Evolutionary conservation across 2,888 invertebrate species (phyloP).

Genomic region (Boloria euphrosyne): DNA sequence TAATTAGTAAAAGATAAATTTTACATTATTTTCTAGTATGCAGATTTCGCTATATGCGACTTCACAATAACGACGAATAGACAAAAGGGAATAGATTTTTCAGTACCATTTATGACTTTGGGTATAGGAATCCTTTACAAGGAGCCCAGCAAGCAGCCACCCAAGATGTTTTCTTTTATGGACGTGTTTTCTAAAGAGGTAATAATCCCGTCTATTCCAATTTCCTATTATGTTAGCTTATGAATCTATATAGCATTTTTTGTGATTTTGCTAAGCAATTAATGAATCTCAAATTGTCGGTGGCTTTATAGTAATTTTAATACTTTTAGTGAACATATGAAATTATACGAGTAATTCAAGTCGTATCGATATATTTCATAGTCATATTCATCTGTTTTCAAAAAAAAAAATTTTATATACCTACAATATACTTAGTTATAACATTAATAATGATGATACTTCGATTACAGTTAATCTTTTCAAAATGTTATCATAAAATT

Average conservation of each 20-base stretch:
- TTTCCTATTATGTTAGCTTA: not conserved
- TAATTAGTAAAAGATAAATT: not conserved
- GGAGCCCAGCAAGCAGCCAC: slow-evolving; percentile 92
- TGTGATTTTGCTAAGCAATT: too few relatives aligned
- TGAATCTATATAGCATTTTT: too few relatives aligned
- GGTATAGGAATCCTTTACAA: slow-evolving; percentile 94
- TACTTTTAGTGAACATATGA: too few relatives aligned
- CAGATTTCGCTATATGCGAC: slow-evolving; percentile 95
- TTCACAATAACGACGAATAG: slow-evolving; percentile 93
- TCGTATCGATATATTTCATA: too few relatives aligned
- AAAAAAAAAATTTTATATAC: too few relatives aligned
- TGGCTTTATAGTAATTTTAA: too few relatives aligned
- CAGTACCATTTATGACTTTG: slow-evolving; percentile 96
- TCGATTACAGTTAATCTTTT: too few relatives aligned
- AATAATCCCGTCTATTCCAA: slow-evolving; percentile 27
- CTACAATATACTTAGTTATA: too few relatives aligned
- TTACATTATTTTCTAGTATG: slow-evolving; percentile 81
- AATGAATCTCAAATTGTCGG: too few relatives aligned
- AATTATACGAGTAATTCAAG: too few relatives aligned
- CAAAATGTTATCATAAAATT: not conserved
- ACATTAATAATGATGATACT: too few relatives aligned
- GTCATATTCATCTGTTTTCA: too few relatives aligned
- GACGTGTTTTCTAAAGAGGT: slow-evolving; percentile 91
- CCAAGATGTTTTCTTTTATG: slow-evolving; percentile 95
- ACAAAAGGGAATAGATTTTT: slow-evolving; percentile 95